Evolutionary conservation across 2,113 vertebrate genomes (phyloP), one percentile per base, ranked within the genome.

Genomic region (Antigone vipio): DNA sequence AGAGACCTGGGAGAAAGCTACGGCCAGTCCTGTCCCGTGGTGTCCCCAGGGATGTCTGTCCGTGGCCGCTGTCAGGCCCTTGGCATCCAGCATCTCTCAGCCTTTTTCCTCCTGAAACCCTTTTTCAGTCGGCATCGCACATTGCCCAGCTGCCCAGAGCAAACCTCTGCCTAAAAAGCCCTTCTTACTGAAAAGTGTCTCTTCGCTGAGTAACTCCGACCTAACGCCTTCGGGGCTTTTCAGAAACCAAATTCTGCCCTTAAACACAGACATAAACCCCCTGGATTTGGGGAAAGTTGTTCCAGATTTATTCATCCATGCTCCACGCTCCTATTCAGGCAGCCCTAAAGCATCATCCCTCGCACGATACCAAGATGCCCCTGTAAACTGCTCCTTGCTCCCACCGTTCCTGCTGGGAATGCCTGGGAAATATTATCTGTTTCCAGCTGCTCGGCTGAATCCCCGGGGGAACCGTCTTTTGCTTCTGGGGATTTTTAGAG

Each of bases 321-420:
- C 29, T n/a, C 42, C 22, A 18, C 19, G 35, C 50, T 81, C 35
- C 44, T 23, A 15, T 16, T 60, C 16, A 35, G 24, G 10, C 38
- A 42, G 15, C 49, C 81, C 35, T 13, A 38, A 67, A 64, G 11
- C 55, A 78, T 4, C 91, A 38, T 4, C 27, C 30, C 49, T 34
- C 0, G 1, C 9, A 8, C 3, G 2, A 44, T 9, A 5, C 47
- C 23, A 30, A 27, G 44, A 18, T 5, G 6, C 3, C 24, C 53
- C 44, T 30, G 0, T 1, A 11, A 83, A 52, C 3, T 12, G 15
- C 34, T 84, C 35, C 63, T 60, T 18, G 34, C 59, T 94, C 66
- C 76, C 29, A 42, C 10, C 12, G 63, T 60, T 91, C 66, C 86
- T 84, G 38, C 59, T 89, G 80, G 72, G 52, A 76, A 85, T 0